Percentiles rank a stretch among this genome's conserved stretches.
phyloP scores from a whole-genome alignment of 2,888 invertebrate genomes.

The Empis stercorea region DNA sequence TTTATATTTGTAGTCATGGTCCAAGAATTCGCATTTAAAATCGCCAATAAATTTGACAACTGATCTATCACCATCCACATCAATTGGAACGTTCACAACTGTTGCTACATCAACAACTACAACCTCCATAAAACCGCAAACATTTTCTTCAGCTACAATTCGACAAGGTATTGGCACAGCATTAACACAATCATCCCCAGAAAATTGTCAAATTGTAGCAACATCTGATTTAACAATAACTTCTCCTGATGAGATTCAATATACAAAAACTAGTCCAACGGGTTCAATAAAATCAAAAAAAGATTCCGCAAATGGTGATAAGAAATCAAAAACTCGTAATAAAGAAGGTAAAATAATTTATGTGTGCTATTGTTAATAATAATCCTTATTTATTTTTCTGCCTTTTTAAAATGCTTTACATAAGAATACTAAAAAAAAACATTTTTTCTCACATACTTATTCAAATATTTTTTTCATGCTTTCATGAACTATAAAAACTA shows the following conservation, averaged over 20 bases:
- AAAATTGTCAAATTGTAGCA: slow-evolving; percentile 29
- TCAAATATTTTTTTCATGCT: slow-evolving; percentile 13
- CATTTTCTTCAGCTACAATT: slow-evolving; percentile 31
- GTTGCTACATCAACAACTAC: slow-evolving; percentile 7
- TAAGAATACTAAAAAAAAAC: not conserved
- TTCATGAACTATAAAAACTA: slow-evolving; percentile 11
- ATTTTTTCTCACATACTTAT: slow-evolving; percentile 8
- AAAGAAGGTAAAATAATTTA: slow-evolving; percentile 30
- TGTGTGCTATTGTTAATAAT: not conserved
- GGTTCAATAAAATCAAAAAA: slow-evolving; percentile 43
- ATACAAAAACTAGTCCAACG: slow-evolving; percentile 39
- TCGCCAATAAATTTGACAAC: slow-evolving; percentile 14
- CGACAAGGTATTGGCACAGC: slow-evolving; percentile 35
- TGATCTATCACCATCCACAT: slow-evolving; percentile 19
- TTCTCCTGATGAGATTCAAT: slow-evolving; percentile 31
- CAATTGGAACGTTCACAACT: slow-evolving; percentile 21
- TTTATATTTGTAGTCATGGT: slow-evolving; percentile 20
- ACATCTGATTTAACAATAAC: slow-evolving; percentile 23
- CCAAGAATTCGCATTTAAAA: slow-evolving; percentile 21
- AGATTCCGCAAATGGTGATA: slow-evolving; percentile 33
- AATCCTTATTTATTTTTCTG: too few relatives aligned
- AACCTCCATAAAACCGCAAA: slow-evolving; percentile 23
- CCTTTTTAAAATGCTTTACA: not conserved
- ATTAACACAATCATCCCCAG: slow-evolving; percentile 29
- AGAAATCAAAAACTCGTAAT: slow-evolving; percentile 32